Evolutionary conservation across 2,113 vertebrate genomes (phyloP).

Genomic region (Notiomystis cincta): DNA sequence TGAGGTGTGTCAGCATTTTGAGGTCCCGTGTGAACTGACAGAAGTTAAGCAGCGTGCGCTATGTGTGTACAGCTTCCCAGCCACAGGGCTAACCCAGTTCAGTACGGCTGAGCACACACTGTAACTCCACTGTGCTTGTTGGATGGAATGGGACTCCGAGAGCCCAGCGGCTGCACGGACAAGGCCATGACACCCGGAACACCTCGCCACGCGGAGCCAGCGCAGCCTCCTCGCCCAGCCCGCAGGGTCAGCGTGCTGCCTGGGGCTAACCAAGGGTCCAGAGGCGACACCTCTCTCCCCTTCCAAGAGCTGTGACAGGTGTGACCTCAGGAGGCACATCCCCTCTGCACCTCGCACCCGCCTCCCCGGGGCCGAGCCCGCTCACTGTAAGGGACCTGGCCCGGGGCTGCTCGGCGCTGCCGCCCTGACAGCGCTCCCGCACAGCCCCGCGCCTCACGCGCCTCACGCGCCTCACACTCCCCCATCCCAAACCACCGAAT

Average conservation of each 20-base stretch:
- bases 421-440: rapidly evolving
- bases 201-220: rapidly evolving
- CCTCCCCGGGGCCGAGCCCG: rapidly evolving
- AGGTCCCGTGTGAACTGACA: not conserved
- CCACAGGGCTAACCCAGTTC: not conserved
- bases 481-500: rapidly evolving
- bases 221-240: no score
- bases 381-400: rapidly evolving
- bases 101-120: rapidly evolving
- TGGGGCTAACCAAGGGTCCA: not conserved
- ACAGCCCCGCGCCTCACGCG: not conserved
- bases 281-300: no score
- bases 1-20: not conserved
- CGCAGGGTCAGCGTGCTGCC: rapidly evolving
- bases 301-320: not conserved
- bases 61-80: not conserved
- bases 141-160: not conserved
- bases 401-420: rapidly evolving
- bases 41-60: not conserved
- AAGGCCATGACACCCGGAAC: not conserved
- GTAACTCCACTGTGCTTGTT: not conserved
- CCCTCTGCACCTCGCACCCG: not conserved
- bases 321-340: no score
- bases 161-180: not conserved
- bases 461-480: rapidly evolving